phyloP scores from a whole-genome alignment of 2,797 vertebrate genomes.

The Cirrhinus molitorella region DNA sequence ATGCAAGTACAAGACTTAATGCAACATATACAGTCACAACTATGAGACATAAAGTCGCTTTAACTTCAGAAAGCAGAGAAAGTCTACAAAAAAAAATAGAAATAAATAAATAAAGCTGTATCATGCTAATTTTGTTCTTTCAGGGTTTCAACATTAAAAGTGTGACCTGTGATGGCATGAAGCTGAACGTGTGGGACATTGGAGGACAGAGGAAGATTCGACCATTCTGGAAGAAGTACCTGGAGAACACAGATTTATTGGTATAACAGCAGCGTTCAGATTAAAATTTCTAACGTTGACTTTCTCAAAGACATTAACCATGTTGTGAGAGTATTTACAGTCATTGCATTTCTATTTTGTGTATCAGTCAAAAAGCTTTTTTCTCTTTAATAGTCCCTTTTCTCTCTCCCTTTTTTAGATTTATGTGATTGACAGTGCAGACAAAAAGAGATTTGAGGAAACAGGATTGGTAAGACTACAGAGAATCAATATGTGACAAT shows the following conservation, averaged over 20 bases:
- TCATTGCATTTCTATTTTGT: neutral
- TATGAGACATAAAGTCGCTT: neutral
- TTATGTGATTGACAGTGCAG: constrained; percentile 91
- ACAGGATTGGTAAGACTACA: constrained; percentile 84
- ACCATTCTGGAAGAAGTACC: constrained; percentile 90
- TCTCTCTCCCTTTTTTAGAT: constrained; percentile 74
- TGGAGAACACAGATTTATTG: constrained; percentile 90
- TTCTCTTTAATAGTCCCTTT: neutral
- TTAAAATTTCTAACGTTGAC: neutral
- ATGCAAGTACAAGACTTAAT: neutral
- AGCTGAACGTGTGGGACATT: constrained; percentile 91
- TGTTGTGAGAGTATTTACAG: neutral
- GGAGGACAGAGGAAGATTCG: constrained; percentile 90
- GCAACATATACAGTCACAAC: neutral
- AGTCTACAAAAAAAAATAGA: no score
- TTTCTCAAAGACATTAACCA: neutral
- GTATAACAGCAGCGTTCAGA: constrained; percentile 69
- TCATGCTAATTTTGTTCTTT: constrained; percentile 5
- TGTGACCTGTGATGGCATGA: constrained; percentile 86
- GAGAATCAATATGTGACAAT: constrained; percentile 2
- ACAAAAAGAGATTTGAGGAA: constrained; percentile 92
- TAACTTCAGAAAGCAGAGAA: neutral
- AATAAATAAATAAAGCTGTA: neutral
- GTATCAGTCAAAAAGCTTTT: neutral
- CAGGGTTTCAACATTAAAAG: constrained; percentile 94